phyloP scores from a whole-genome alignment of 92 coral and sea anemone species.

The Scolanthus callimorphus region DNA sequence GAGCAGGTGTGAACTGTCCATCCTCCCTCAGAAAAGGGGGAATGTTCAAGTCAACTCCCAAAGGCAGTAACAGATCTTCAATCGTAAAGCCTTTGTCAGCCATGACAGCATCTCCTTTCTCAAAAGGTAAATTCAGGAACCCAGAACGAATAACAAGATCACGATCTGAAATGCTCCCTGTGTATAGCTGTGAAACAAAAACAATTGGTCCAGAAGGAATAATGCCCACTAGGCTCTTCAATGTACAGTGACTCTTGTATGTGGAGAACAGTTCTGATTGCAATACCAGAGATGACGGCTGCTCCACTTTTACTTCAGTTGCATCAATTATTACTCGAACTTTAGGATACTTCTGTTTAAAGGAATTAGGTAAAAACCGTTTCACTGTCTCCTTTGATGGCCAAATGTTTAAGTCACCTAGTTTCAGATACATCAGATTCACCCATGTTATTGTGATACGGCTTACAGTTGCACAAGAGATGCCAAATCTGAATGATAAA shows the following conservation, averaged over 20 bases:
- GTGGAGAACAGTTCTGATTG: conserved; percentile 17
- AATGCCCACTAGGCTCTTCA: conserved; percentile 27
- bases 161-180: conserved; percentile 32
- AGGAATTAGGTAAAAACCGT: background rate
- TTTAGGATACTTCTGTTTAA: background rate
- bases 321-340: conserved; percentile 16
- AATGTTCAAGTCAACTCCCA: background rate
- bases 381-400: background rate
- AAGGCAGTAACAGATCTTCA: conserved; percentile 1
- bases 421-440: conserved; percentile 26
- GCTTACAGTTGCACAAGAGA: conserved; percentile 29
- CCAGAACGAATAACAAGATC: conserved; percentile 44
- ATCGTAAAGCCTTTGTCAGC: background rate
- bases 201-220: conserved; percentile 33
- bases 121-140: conserved; percentile 5
- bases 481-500: conserved; percentile 16
- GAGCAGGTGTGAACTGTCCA: conserved; percentile 2
- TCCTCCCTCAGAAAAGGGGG: background rate
- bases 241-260: conserved; percentile 4
- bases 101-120: conserved; percentile 28
- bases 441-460: conserved; percentile 22
- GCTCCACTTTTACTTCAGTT: conserved; percentile 13
- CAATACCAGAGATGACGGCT: conserved; percentile 9
- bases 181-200: conserved; percentile 24
- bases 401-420: conserved; percentile 15